Evolutionary conservation across 2,113 vertebrate genomes (phyloP).

Genomic region (Amazona vittata): DNA sequence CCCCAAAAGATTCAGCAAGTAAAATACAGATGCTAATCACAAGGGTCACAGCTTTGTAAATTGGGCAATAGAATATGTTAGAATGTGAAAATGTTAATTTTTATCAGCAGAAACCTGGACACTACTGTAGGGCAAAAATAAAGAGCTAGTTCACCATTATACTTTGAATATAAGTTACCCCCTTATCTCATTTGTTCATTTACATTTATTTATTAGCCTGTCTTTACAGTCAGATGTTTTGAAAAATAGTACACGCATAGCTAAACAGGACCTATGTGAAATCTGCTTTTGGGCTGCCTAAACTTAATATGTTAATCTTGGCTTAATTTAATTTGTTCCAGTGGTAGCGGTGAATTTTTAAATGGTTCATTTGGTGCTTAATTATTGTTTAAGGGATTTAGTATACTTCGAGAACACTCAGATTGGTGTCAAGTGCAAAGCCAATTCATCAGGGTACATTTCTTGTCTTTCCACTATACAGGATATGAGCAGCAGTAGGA

Average conservation of each 20-base stretch:
- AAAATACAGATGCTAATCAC: not conserved
- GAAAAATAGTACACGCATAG: slow-evolving; percentile 46
- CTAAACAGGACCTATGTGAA: slow-evolving; percentile 50
- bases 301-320: slow-evolving; percentile 69
- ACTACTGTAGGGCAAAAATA: not conserved
- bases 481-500: not conserved
- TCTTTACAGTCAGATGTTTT: slow-evolving; percentile 23
- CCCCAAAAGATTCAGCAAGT: not conserved
- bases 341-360: slow-evolving; percentile 62
- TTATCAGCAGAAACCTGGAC: not conserved
- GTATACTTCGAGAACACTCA: slow-evolving; percentile 41
- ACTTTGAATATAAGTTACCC: slow-evolving; percentile 15
- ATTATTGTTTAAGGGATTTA: slow-evolving; percentile 72
- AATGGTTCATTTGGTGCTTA: slow-evolving; percentile 77
- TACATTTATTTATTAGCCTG: slow-evolving; percentile 13
- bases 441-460: slow-evolving; percentile 32
- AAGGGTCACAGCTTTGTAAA: not conserved
- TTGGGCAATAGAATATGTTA: not conserved
- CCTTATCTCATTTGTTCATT: slow-evolving; percentile 4
- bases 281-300: slow-evolving; percentile 65
- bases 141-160: not conserved
- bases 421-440: slow-evolving; percentile 45
- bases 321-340: slow-evolving; percentile 75
- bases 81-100: not conserved
- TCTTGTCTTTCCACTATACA: not conserved